These are phyloP conservation scores for Oxystoma pomonae DNA, from an alignment of 2,888 invertebrate genomes.

Conservation along the genomic window DNA sequence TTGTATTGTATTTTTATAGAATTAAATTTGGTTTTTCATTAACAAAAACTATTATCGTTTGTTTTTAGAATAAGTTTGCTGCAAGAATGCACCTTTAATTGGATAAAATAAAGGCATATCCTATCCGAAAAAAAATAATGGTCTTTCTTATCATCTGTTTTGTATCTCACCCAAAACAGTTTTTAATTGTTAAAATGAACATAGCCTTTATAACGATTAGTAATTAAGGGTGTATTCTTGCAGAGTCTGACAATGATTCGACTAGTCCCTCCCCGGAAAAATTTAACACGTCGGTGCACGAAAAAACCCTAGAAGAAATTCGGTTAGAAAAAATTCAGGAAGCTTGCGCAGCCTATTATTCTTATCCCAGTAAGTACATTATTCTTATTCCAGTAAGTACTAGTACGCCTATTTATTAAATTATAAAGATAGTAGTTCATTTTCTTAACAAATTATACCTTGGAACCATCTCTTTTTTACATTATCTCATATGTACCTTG, in stretches of 20 bases:
- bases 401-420: no score
- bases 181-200: no score
- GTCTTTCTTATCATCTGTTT: slow-evolving; percentile 23
- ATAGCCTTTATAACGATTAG: no score
- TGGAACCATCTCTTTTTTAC: no score
- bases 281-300: slow-evolving; percentile 44
- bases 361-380: slow-evolving; percentile 53
- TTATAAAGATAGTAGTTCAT: no score
- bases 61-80: slow-evolving; percentile 12
- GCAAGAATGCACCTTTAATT: slow-evolving; percentile 29
- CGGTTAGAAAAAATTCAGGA: slow-evolving; percentile 66
- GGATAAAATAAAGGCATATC: not conserved
- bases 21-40: not conserved
- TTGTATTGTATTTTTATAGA: not conserved
- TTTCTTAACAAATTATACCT: no score
- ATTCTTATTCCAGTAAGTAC: no score
- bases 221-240: slow-evolving; percentile 64
- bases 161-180: no score
- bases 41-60: no score
- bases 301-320: slow-evolving; percentile 63
- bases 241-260: slow-evolving; percentile 74
- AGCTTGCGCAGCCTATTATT: slow-evolving; percentile 68
- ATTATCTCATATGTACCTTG: no score
- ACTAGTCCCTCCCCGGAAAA: slow-evolving; percentile 58
- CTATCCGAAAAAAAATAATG: no score